phyloP scores from a whole-genome alignment of 2,113 vertebrate species.

The Rhineura floridana region DNA sequence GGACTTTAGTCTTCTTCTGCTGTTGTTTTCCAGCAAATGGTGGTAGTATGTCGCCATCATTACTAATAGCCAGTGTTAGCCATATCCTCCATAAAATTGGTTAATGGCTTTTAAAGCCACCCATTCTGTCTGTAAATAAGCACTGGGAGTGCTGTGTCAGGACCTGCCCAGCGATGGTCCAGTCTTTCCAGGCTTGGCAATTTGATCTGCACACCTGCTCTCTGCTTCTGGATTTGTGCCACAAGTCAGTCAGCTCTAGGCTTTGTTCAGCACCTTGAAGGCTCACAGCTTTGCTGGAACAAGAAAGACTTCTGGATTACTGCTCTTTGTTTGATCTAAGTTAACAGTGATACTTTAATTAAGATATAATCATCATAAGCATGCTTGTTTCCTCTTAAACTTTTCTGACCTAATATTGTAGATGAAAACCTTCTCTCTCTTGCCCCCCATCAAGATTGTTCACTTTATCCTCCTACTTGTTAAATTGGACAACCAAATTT shows the following conservation, averaged over 20 bases:
- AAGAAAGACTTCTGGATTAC: not conserved
- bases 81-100: not conserved
- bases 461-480: not conserved
- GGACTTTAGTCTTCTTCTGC: not conserved
- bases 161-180: no score
- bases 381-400: not conserved
- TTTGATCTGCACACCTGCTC: not conserved
- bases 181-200: not conserved
- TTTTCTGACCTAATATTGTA: not conserved
- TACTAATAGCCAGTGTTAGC: no score
- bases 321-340: not conserved
- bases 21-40: not conserved
- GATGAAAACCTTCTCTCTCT: not conserved
- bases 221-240: not conserved
- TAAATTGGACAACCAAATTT: not conserved
- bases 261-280: not conserved
- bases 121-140: not conserved
- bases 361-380: not conserved
- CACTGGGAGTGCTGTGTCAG: not conserved
- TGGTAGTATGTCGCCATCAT: no score
- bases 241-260: not conserved
- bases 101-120: not conserved
- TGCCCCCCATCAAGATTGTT: not conserved
- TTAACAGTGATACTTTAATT: not conserved
- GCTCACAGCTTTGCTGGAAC: not conserved